Base-by-base conservation (phyloP, 2,888 invertebrate genomes). In the Ochlodes sylvanus region DNA sequence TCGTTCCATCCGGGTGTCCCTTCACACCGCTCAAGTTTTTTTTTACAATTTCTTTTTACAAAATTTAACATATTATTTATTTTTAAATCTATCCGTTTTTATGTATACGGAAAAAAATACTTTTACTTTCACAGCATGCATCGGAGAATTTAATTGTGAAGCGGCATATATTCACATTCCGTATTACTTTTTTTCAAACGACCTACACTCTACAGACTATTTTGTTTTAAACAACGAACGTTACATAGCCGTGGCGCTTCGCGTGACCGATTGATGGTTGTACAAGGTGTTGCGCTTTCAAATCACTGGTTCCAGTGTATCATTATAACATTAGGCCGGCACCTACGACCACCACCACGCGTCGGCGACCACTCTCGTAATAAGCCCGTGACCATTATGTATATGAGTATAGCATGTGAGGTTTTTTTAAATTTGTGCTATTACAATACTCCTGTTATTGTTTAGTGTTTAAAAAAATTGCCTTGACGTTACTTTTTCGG, bases 301-400 rank as follows among this genome's bases (percentile, higher is more conserved):
- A 71, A 73, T 74, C 71, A 74, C 56, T 71, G 58, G 58, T 17
- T 52, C 44, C 67, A 50, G 63, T 44, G 17, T 63, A 69, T 69
- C 56, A 70, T 72, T 71, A 74, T 64, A 70, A 66, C 63, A 72
- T 71, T 42, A 64, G n/a, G 54, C 61, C 62, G 63, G 47, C 67
- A 56, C 65, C 57, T 47, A 50, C 27, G 5, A 27, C n/a, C n/a
- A n/a, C n/a, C n/a, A n/a, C n/a, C n/a, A n/a, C n/a, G n/a, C n/a
- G n/a, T n/a, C 27, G 27, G 27, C 27, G 27, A 27, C 47, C 52
- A 58, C 17, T 42, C 21, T 52, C 14, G 41, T 47, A 58, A 66
- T 58, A 66, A 52, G 66, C 52, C 9, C 32, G 14, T 21, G 38
- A 19, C 17, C 42, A 66, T 60, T 60, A 54, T 27, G 34, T 54